Conservation (phyloP, 2,888 invertebrate species). For the Ganaspis brasiliensis region DNA sequence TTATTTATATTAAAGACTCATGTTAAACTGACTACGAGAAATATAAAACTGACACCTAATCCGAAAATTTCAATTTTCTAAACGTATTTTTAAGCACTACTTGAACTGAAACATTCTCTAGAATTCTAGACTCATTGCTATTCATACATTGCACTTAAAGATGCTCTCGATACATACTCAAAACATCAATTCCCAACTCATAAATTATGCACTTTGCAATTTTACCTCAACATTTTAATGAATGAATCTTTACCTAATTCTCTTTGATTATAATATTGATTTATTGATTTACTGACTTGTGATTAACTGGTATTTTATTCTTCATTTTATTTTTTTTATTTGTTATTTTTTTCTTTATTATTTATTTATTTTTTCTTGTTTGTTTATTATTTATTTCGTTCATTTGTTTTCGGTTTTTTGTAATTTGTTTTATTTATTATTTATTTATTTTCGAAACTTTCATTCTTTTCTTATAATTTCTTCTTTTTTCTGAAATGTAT, state of each 20-base stretch:
- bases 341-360: too few relatives aligned
- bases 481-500: not conserved
- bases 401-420: too few relatives aligned
- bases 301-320: not conserved
- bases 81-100: not conserved
- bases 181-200: constrained; percentile 26
- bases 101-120: not conserved
- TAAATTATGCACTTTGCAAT: constrained; percentile 25
- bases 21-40: constrained; percentile 7
- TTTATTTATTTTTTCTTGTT: too few relatives aligned
- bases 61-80: constrained; percentile 1
- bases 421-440: too few relatives aligned
- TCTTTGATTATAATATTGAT: constrained; percentile 17
- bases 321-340: too few relatives aligned
- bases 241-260: too few relatives aligned
- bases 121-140: not conserved
- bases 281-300: not conserved
- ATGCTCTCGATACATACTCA: constrained; percentile 28
- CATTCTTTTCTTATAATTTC: too few relatives aligned
- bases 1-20: constrained; percentile 43
- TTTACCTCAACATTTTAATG: constrained; percentile 34
- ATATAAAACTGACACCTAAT: not conserved
- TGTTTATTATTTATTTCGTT: too few relatives aligned
- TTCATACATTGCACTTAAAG: constrained; percentile 25
- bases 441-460: not conserved